Base-by-base conservation (phyloP, 2,888 invertebrate species). In the Nomada flava region DNA sequence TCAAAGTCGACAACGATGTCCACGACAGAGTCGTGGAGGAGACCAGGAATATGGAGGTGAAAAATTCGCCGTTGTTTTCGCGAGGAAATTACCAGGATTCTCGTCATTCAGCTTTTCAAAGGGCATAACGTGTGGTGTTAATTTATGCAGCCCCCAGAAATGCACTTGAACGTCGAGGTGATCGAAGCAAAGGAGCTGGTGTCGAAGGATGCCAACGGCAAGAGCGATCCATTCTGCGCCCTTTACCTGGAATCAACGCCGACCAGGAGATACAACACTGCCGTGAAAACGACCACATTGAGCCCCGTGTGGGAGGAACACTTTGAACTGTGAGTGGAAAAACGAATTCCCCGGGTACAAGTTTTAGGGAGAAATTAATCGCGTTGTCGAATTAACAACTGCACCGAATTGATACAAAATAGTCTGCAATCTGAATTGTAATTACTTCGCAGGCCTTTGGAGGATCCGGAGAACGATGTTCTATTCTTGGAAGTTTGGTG, bases 191-290 rank as follows among this genome's bases (percentile, higher is more conserved):
- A 97, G 94, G 97, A 98, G 89, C 94, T 98, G 60, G 95, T 96
- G 82, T 96, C 98, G 26, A 98, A 98, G 94, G 98, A 98, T 93
- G 96, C 98, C 0, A 98, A 97, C 92, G 98, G 99, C n/a, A 95
- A 98, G 86, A 98, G 98, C 90, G 99, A 99, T 94, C 99, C 99
- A 0, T 99, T 98, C 93, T 99, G 99, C 76, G 99, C 99, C 85
- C 95, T 99, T 91, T 98, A 96, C 93, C 94, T 98, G 86, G 96
- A 96, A 92, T 97, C 97, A 1, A 96, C 96, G 82, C 95, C 96
- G 2, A 95, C 97, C 2, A 96, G 97, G 90, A 95, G 97, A 81
- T 98, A 97, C 91, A 98, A 97, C 89, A 98, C 99, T 0, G 98
- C 98, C 0, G 99, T 99, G 26, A 98, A 98, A 94, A 95, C 97